These are phyloP conservation scores for Pipistrellus pipistrellus DNA, from an alignment of 2,797 vertebrate species.

Conservation along the genomic window DNA sequence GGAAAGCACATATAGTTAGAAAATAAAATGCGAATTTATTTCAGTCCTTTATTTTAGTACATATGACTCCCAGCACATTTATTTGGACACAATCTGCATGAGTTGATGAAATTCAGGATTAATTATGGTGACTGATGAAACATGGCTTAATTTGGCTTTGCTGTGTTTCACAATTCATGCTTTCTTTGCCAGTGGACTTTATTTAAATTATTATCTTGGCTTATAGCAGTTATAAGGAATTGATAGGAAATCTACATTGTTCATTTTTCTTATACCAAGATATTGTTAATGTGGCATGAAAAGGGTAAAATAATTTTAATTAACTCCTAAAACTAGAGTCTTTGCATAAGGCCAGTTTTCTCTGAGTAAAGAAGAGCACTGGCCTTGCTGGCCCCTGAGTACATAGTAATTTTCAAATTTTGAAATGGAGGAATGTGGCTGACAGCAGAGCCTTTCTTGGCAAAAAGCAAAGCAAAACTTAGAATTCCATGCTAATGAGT, in stretches of 20 bases:
- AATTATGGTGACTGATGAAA: slow-evolving; percentile 65
- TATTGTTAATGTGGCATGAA: slow-evolving; percentile 44
- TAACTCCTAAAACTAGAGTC: slow-evolving; percentile 1
- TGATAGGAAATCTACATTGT: slow-evolving; percentile 38
- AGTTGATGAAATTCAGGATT: slow-evolving; percentile 59
- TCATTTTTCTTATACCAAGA: slow-evolving; percentile 35
- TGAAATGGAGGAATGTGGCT: not conserved
- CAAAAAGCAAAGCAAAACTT: not conserved
- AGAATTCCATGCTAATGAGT: not conserved
- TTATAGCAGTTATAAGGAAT: slow-evolving; percentile 23
- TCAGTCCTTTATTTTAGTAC: slow-evolving; percentile 6
- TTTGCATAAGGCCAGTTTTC: not conserved
- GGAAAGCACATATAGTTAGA: not conserved
- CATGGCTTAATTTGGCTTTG: slow-evolving; percentile 48
- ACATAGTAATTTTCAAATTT: not conserved
- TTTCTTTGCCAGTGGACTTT: slow-evolving; percentile 68
- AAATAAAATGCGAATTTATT: not conserved
- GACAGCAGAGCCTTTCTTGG: not conserved
- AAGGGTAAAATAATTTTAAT: slow-evolving; percentile 54
- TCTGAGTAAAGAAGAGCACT: not conserved
- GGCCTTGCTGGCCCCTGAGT: not conserved
- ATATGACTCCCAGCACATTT: not conserved
- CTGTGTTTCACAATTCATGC: slow-evolving; percentile 39
- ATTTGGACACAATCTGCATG: not conserved
- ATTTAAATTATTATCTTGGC: slow-evolving; percentile 68